Base-by-base conservation (phyloP, 2,888 invertebrate species). In the Horisme vitalbata region DNA sequence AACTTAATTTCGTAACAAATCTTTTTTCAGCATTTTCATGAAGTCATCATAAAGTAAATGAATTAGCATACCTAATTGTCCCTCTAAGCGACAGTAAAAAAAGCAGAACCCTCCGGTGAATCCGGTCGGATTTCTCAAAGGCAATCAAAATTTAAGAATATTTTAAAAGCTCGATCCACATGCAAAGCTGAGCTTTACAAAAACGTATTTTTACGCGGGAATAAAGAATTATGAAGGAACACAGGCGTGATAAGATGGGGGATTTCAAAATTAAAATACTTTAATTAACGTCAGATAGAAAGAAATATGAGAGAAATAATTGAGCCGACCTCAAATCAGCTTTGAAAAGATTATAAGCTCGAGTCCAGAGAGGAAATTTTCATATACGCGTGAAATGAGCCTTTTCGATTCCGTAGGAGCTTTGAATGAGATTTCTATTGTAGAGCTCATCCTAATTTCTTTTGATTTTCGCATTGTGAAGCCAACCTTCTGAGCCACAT, bases 11-110 rank as follows among this genome's bases (percentile, higher is more conserved):
- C 68, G 71, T 70, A 65, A 71, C 71, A 71, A 76, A 77, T 75
- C 71, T 79, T 79, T 71, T 71, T 67, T 61, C 66, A 64, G 53
- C 63, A 56, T 68, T 75, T 79, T 73, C 64, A 71, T 71, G 74
- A 79, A 77, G 70, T 70, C 73, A 70, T 74, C 80, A 79, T 77
- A 80, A 80, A 81, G 78, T 79, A 80, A 82, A 78, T 76, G 79
- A 81, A 87, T 87, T 84, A 85, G 79, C 85, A 86, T 86, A 80
- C 77, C 73, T 85, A 84, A 87, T 84, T 87, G 86, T 79, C 76
- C 70, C 70, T 74, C 73, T 71, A 74, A 80, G 79, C 70, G 73
- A 68, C 70, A 77, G 79, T 75, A 80, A 81, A 83, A 83, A 81
- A 78, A 68, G 68, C 74, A 78, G 75, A 75, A 70, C 67, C 66